A percentile compares a stretch with the other conserved stretches of the same genome.
Conservation (phyloP, 2,888 invertebrate species). For the Tromatobia lineatoria region DNA sequence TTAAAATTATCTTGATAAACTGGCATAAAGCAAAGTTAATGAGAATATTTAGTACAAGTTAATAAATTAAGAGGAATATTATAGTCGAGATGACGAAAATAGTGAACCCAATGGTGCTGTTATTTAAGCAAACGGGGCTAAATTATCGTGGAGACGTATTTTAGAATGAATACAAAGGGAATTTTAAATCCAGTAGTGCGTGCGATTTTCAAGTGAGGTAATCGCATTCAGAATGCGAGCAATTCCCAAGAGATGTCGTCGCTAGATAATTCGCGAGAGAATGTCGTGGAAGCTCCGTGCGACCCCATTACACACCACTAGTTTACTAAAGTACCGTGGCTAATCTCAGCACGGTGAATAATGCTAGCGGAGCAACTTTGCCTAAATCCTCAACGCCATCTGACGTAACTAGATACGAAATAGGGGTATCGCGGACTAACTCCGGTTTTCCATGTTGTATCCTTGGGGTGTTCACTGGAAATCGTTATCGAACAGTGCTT, state of each 20-base stretch:
- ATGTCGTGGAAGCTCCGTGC: slow-evolving; percentile 40
- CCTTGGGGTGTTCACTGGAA: too few species aligned
- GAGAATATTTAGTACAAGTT: neutral
- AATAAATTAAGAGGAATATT: neutral
- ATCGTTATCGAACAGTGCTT: too few species aligned
- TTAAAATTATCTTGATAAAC: neutral
- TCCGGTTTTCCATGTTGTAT: too few species aligned
- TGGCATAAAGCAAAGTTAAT: neutral
- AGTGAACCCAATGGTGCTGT: neutral
- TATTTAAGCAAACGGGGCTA: neutral
- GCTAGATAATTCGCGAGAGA: slow-evolving; percentile 61
- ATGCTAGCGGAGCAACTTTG: slow-evolving; percentile 40
- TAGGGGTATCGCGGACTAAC: neutral
- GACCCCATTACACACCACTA: slow-evolving; percentile 54
- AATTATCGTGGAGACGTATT: neutral
- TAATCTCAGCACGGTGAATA: slow-evolving; percentile 48
- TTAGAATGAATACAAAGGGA: neutral
- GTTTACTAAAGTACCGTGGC: slow-evolving; percentile 43
- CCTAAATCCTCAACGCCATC: slow-evolving; percentile 10
- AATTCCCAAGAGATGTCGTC: slow-evolving; percentile 51
- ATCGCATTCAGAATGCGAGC: slow-evolving; percentile 53
- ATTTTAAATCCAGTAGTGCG: slow-evolving; percentile 4
- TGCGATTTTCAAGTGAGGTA: slow-evolving; percentile 9
- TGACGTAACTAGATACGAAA: neutral
- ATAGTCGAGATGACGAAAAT: neutral